phyloP scores from a whole-genome alignment of 2,113 vertebrate species.

The Centrocercus urophasianus region DNA sequence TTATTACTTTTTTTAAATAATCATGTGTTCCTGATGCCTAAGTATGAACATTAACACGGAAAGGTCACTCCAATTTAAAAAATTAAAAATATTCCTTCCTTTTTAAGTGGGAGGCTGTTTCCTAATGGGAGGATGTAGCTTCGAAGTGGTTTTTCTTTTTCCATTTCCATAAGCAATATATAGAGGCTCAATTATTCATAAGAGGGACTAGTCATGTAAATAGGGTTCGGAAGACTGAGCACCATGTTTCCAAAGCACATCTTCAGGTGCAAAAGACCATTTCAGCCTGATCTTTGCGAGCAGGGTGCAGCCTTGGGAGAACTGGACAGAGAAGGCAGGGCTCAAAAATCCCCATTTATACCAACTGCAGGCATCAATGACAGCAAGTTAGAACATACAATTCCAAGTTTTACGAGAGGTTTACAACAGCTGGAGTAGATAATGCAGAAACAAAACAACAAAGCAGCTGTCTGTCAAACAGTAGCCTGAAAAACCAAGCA shows the following conservation, averaged over 20 bases:
- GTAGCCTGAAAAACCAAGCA: not conserved
- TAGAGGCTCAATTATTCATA: conserved; percentile 35
- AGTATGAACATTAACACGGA: not conserved
- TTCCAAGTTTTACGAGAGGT: not conserved
- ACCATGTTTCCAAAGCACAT: not conserved
- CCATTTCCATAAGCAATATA: conserved; percentile 13
- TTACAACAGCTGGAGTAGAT: not conserved
- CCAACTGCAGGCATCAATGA: not conserved
- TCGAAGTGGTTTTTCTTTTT: conserved; percentile 12
- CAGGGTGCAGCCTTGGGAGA: not conserved
- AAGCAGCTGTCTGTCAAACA: not conserved
- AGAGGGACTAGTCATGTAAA: conserved; percentile 26
- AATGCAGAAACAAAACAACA: not conserved
- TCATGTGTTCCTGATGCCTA: not conserved
- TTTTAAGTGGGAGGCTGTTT: conserved; percentile 19
- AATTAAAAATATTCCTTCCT: not conserved
- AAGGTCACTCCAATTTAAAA: not conserved
- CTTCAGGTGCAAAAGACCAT: not conserved
- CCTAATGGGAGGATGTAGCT: not conserved
- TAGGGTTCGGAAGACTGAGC: not conserved
- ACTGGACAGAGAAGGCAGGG: not conserved
- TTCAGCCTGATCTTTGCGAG: not conserved
- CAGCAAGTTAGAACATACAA: not conserved
- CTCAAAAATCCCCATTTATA: conserved; percentile 6
- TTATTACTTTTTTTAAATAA: not conserved